Evolutionary conservation across 2,797 vertebrate genomes (phyloP).

Genomic region (Hoplostethus atlanticus): DNA sequence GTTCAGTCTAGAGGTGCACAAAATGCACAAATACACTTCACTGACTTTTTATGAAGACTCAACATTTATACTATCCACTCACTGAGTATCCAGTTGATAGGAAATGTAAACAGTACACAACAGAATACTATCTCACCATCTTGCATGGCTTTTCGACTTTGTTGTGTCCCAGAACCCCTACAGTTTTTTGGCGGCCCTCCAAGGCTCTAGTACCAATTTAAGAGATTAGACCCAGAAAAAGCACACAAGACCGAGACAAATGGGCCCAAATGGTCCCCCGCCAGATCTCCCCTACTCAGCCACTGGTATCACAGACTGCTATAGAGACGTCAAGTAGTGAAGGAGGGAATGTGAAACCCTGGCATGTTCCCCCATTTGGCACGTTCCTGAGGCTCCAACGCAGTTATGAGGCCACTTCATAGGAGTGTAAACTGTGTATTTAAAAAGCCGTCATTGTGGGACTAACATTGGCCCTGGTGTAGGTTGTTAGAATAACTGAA

Average conservation of each 20-base stretch:
- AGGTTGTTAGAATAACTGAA: constrained; percentile 88
- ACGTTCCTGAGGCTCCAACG: constrained; percentile 73
- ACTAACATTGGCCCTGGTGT: constrained; percentile 82
- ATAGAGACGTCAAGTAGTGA: constrained; percentile 75
- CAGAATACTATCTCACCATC: constrained; percentile 23
- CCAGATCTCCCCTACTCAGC: constrained; percentile 65
- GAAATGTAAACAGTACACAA: constrained; percentile 39
- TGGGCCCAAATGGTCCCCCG: constrained; percentile 65
- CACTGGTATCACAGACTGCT: constrained; percentile 69
- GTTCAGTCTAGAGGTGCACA: background rate
- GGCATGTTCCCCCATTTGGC: constrained; percentile 78
- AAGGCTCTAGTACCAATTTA: constrained; percentile 82
- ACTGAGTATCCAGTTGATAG: constrained; percentile 26
- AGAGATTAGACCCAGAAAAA: constrained; percentile 84
- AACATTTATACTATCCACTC: constrained; percentile 11
- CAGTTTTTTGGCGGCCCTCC: constrained; percentile 71
- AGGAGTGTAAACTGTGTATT: constrained; percentile 86
- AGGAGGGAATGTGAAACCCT: constrained; percentile 79
- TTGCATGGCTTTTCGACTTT: constrained; percentile 23
- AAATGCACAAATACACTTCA: background rate
- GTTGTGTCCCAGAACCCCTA: constrained; percentile 63
- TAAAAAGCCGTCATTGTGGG: constrained; percentile 85
- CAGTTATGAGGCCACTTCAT: constrained; percentile 86
- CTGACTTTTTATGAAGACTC: constrained; percentile 2
- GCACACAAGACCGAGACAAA: constrained; percentile 80